A percentile compares a stretch with the other conserved stretches of the same genome.
Conservation (phyloP, 2,888 invertebrate genomes). For the Diplazon laetatorius region DNA sequence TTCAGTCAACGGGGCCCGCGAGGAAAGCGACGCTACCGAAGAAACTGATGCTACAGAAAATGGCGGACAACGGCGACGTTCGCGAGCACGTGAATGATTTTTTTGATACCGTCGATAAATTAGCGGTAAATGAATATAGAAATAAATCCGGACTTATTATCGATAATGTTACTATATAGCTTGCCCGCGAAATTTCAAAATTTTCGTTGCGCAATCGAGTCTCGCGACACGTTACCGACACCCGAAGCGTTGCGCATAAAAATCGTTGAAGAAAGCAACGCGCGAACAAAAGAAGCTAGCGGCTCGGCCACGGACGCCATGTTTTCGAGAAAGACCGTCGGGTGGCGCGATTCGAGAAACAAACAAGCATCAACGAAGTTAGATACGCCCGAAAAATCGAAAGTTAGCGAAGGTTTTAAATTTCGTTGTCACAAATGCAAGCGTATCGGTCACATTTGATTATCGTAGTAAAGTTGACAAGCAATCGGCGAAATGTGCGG, state of each 20-base stretch:
- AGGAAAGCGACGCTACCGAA: too few species aligned
- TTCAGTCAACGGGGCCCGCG: constrained; percentile 66
- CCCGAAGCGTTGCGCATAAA: constrained; percentile 72
- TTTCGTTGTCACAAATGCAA: constrained; percentile 46
- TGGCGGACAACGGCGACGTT: too few species aligned
- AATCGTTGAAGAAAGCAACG: constrained; percentile 72
- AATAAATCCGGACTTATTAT: too few species aligned
- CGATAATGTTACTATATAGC: too few species aligned
- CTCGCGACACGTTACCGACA: constrained; percentile 72
- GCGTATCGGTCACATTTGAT: constrained; percentile 46
- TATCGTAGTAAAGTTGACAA: background rate
- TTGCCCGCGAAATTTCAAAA: constrained; percentile 74
- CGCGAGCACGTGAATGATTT: too few species aligned
- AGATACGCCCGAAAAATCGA: background rate
- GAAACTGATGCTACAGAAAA: constrained; percentile 79
- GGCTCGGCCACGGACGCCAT: constrained; percentile 8
- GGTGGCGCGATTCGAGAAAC: too few species aligned
- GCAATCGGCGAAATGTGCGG: background rate
- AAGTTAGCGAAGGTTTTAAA: constrained; percentile 30
- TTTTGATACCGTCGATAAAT: too few species aligned
- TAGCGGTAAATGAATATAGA: too few species aligned
- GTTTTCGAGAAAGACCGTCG: background rate
- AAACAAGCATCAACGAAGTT: background rate
- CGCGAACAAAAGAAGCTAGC: constrained; percentile 59
- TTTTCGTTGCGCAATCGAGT: constrained; percentile 77